A percentile compares a stretch with the other conserved stretches of the same genome.
phyloP scores from a whole-genome alignment of 2,113 vertebrate species.

The Octodon degus region DNA sequence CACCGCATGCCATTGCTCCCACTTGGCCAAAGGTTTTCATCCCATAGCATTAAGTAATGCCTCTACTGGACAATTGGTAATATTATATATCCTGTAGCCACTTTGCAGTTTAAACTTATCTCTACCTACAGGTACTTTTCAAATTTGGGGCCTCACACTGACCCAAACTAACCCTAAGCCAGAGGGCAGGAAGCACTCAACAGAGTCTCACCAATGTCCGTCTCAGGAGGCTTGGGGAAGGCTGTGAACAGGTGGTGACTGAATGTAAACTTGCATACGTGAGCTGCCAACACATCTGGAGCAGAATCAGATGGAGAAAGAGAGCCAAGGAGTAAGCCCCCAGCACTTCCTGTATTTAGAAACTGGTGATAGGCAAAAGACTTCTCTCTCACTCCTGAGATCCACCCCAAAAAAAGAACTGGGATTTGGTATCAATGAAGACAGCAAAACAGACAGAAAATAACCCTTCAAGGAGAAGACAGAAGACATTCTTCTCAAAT shows the following conservation, averaged over 20 bases:
- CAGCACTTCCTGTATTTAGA: not conserved
- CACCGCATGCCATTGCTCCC: not conserved
- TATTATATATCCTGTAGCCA: not conserved
- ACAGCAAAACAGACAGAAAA: not conserved
- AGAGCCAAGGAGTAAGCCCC: not conserved
- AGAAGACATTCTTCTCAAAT: not conserved
- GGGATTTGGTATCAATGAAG: not conserved
- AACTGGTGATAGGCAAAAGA: not conserved
- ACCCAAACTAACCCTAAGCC: not conserved
- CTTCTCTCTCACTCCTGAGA: accelerated
- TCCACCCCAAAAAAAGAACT: not conserved
- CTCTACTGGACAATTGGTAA: not conserved
- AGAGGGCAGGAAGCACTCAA: not conserved
- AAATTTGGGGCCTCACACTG: not conserved
- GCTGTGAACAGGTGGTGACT: not conserved
- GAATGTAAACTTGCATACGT: not conserved
- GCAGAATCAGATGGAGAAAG: not conserved
- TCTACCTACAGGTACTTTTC: not conserved
- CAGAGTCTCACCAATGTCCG: not conserved
- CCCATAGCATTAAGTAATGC: not conserved
- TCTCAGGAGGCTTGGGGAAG: not conserved
- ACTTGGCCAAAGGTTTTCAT: not conserved
- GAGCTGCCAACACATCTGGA: not conserved
- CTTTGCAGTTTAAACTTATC: not conserved
- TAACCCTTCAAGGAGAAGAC: not conserved